These are phyloP conservation scores for Brienomyrus brachyistius DNA, from an alignment of 2,113 vertebrate species.

Conservation along the genomic window DNA sequence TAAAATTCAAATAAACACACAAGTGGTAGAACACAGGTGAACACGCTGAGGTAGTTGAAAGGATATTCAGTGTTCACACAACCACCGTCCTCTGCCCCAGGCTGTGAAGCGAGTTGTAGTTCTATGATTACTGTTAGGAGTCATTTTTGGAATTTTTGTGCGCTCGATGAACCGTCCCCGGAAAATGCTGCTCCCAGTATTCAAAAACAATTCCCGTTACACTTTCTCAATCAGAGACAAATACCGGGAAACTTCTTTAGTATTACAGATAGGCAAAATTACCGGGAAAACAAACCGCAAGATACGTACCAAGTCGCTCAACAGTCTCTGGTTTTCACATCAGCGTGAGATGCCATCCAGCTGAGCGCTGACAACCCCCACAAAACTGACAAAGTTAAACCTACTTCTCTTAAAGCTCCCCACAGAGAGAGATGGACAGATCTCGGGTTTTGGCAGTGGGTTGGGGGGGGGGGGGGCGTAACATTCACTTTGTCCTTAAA, in stretches of 20 bases:
- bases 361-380: not conserved
- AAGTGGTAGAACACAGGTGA: too few species aligned
- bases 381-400: not conserved
- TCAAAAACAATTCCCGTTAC: not conserved
- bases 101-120: not conserved
- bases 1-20: not conserved
- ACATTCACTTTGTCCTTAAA: not conserved
- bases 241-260: not conserved
- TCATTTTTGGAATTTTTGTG: slow-evolving; percentile 20
- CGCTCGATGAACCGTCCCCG: not conserved
- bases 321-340: not conserved
- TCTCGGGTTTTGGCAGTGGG: not conserved
- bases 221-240: not conserved
- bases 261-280: not conserved
- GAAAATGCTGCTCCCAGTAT: not conserved
- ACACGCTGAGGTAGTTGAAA: not conserved
- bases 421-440: not conserved
- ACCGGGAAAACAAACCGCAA: not conserved
- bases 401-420: not conserved
- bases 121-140: slow-evolving; percentile 21
- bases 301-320: not conserved
- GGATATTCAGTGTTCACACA: not conserved
- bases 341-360: not conserved
- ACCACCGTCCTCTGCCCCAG: not conserved
- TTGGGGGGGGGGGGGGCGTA: not conserved